Evolutionary conservation across 2,888 invertebrate genomes (phyloP), one percentile per base, ranked within the genome.

Genomic region (Aphrophora alni): DNA sequence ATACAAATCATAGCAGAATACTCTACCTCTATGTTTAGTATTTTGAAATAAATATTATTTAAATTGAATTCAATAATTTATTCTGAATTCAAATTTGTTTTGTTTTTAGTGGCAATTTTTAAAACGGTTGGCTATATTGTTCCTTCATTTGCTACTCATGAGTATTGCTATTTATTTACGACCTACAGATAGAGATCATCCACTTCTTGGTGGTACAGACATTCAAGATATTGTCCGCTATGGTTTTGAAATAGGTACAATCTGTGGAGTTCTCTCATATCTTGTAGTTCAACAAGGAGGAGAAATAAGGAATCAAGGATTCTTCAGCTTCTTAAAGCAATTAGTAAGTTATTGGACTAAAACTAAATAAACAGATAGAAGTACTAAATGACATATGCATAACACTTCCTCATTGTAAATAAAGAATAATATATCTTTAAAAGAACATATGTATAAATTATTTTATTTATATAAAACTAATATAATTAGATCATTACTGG

Each of bases 241-340:
- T 86, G 92, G 93, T 24, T 93, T 95, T 85, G 99, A 99, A 90
- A 89, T 96, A 80, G 93, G 95, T 4, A 97, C 98, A 0, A 92
- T 98, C 78, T 87, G 93, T 2, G 96, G 97, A 21, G 98, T 98
- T 8, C 88, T 98, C 3, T 94, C 95, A 86, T 98, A 97, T 87
- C 93, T 98, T 5, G 90, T 98, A 81, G 90, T 97, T 82, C 98
- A 98, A 88, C 97, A 98, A 88, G 95, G 97, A 0, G 96, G 96
- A 85, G 99, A 99, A 89, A 93, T 99, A 81, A 93, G 95, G 88
- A 97, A 98, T 87, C 98, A 98, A 87, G 99, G 99, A 4, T 88
- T 98, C 14, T 90, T 93, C 77, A 96, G 96, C 0, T 99, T 98
- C 89, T 89, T 97, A 79, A 96, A 96, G 86, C 98, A 98, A 89